Base-by-base conservation (phyloP, 2,888 invertebrate genomes). In the Mythimna loreyi region DNA sequence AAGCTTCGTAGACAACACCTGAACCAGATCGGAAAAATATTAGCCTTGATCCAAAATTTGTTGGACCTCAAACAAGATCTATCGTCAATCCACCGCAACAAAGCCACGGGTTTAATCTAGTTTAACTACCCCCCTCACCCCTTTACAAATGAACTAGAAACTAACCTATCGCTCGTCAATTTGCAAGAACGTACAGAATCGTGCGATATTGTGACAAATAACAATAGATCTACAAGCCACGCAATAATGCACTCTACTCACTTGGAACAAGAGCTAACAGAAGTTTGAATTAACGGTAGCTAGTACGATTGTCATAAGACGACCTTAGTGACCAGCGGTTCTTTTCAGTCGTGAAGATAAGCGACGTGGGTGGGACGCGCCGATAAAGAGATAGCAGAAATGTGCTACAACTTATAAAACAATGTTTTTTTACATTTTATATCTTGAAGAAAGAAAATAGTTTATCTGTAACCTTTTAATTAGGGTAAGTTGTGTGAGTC, bases 281-380 rank as follows among this genome's bases (percentile, higher is more conserved):
- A 11, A 19, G 63, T 67, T 21, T 72, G 57, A 56, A 50, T 55
- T 60, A 55, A 63, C 53, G 47, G 43, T 57, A 28, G 69, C 53
- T 43, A 13, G 4, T 23, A 23, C 49, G 59, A 59, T 67, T 77
- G 72, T 77, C 61, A 75, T 64, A 61, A 59, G 45, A 47, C 23
- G 83, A 80, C 80, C 79, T 63, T 28, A 1, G 23, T 76, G 84
- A 86, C 86, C 87, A 71, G 85, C 87, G 86, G 85, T 67, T 49
- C 71, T 83, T 81, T 86, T 80, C 78, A 76, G 78, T 75, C 78
- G 73, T 82, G 67, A 78, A 81, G 89, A 90, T 89, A 86, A 60
- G 28, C 90, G 67, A 86, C 86, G 88, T 90, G 90, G 87, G 91
- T 88, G 91, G 90, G 87, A 77, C 79, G 28, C 50, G 21, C 55